Conservation (phyloP, 2,797 vertebrate genomes). For the Chelon labrosus region DNA sequence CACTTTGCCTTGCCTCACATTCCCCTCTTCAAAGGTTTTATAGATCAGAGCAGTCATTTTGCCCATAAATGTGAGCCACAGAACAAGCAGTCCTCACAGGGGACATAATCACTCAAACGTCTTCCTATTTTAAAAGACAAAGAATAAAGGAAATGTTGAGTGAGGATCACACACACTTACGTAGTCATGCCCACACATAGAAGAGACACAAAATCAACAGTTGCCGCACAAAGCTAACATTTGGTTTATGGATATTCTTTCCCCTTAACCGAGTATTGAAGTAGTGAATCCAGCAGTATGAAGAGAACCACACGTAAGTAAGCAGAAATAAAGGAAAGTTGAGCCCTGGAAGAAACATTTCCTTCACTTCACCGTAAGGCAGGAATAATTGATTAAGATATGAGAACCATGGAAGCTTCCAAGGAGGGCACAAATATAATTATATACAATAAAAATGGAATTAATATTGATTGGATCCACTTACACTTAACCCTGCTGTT, state of each 20-base stretch:
- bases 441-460: background rate
- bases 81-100: constrained; percentile 23
- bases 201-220: background rate
- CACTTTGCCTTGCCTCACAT: constrained; percentile 35
- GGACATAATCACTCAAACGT: constrained; percentile 34
- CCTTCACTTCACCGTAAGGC: background rate
- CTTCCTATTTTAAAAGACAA: constrained; percentile 11
- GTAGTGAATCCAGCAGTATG: background rate
- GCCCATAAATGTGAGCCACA: constrained; percentile 15
- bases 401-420: background rate
- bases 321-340: background rate
- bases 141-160: constrained; percentile 7
- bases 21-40: constrained; percentile 34
- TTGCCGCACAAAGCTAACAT: constrained; percentile 6
- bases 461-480: background rate
- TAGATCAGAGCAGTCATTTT: constrained; percentile 25
- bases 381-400: background rate
- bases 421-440: background rate
- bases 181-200: background rate
- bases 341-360: background rate
- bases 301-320: background rate
- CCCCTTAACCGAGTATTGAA: background rate
- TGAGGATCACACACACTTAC: background rate
- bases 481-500: background rate
- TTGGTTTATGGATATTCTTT: background rate